Evolutionary conservation across 2,113 vertebrate species (phyloP).

Genomic region (Melospiza georgiana): DNA sequence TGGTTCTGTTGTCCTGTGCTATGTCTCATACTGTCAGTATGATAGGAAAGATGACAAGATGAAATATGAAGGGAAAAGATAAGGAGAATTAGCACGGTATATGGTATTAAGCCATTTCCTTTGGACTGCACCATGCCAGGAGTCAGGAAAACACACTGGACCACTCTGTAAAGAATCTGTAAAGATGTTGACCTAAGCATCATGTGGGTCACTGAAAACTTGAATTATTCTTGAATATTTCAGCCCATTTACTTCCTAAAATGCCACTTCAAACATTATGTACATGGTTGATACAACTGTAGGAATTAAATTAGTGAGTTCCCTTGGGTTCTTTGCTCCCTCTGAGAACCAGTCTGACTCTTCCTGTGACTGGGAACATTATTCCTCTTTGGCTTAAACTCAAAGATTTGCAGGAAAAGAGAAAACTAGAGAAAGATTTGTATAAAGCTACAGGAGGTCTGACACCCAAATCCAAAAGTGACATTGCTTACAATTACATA

Average conservation of each 20-base stretch:
- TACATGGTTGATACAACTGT: neutral
- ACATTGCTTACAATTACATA: constrained; percentile 64
- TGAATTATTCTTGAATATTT: neutral
- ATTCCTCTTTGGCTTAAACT: constrained; percentile 33
- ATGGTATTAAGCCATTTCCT: neutral
- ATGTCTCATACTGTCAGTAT: neutral
- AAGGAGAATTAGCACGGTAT: neutral
- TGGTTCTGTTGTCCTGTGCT: neutral
- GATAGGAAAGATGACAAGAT: neutral
- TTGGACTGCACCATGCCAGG: neutral
- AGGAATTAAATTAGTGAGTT: neutral
- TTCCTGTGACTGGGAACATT: constrained; percentile 42
- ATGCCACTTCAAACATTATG: neutral
- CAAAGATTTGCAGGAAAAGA: constrained; percentile 28
- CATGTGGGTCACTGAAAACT: neutral
- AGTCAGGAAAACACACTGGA: neutral
- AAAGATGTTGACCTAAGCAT: neutral
- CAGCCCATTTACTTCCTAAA: neutral
- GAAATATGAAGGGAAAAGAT: neutral
- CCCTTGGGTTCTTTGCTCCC: neutral
- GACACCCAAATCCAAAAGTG: constrained; percentile 57
- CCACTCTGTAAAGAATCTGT: neutral
- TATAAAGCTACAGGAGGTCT: constrained; percentile 53
- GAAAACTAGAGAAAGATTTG: constrained; percentile 51
- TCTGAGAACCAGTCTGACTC: constrained; percentile 53